Evolutionary conservation across 2,888 invertebrate genomes (phyloP), one percentile per base, ranked within the genome.

Genomic region (Lathronympha strigana): DNA sequence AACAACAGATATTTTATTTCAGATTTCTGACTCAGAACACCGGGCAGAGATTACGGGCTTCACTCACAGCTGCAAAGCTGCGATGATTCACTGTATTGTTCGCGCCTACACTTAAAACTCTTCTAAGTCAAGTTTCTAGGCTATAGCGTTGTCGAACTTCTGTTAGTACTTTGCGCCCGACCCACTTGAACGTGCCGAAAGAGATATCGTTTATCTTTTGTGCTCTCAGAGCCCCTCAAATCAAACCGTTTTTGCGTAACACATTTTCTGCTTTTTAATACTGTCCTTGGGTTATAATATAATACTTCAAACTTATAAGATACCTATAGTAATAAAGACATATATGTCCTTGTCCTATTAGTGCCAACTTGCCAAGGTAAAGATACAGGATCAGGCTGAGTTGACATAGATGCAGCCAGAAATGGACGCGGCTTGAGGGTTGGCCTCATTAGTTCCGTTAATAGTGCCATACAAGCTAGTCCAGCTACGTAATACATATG

Each of bases 1-100:
- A 67, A 63, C 63, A 69, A 67, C 68, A 62, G 72, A 69, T 57
- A 69, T 70, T 84, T 82, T 88, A 88, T 87, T 88, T 87, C 77
- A 69, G 77, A 79, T 80, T 79, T n/a, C 69, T 83, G 86, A 84
- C 78, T 78, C 69, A 83, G 86, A 84, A 78, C 87, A 82, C 77
- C 82, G 84, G 84, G 85, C 77, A 82, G 74, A 81, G 80, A 81
- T n/a, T 81, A 82, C 78, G 80, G 78, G 78, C 77, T 83, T 84
- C 81, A 85, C 83, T 85, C 84, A 84, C 81, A 80, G 78, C 77
- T 80, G 77, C 68, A 73, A 82, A 80, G 78, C 77, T 80, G 77
- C 68, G 74, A 82, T 87, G 87, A 88, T 84, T 88, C 88, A 88
- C 76, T 71, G 77, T 74, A 85, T 88, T 87, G 85, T 88, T 81